Base-by-base conservation (phyloP, 2,797 vertebrate species). In the Schizopygopsis malacanthus region DNA sequence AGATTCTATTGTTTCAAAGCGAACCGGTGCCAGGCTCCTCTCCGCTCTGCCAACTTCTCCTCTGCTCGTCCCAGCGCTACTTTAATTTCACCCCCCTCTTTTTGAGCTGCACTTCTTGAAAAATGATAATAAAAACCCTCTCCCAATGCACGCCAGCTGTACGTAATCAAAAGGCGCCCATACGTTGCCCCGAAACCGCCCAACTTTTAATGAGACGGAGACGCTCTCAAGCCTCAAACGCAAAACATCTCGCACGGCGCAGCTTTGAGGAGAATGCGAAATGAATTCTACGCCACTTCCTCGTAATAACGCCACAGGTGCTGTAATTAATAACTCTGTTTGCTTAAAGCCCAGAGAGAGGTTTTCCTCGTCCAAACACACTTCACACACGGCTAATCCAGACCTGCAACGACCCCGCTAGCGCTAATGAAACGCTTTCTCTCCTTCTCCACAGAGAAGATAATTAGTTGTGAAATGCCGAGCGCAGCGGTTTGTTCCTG, bases 241-340 rank as follows among this genome's bases (percentile, higher is more conserved):
- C 37, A 16, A 65, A 52, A n/a, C 13, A 39, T 54, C 22, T 70
- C 20, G 2, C 22, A 28, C 25, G 52, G 50, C 41, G 43, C 10
- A 25, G 45, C 65, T 81, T 84, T 84, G 25, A 70, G 75, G 52
- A 70, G 52, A 59, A 4, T 43, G 41, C 11, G 1, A 69, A 78
- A 82, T 54, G 67, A 87, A 45, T 65, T 41, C 61, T 82, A 59
- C 28, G 3, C 41, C 28, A 61, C 73, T 84, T 22, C 28, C 20
- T 47, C 4, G 5, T 79, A 25, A 41, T 79, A 12, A n/a, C 63
- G 5, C 91, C 88, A 87, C 90, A 85, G 89, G 90, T 91, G 86
- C 28, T 75, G 87, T 86, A 89, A 89, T 93, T 92, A 93, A 93
- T 88, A 91, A 87, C 85, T 86, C 93, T 94, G 93, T 92, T 88